phyloP scores from a whole-genome alignment of 2,888 invertebrate genomes.

The Hirtodrosophila alboralis region DNA sequence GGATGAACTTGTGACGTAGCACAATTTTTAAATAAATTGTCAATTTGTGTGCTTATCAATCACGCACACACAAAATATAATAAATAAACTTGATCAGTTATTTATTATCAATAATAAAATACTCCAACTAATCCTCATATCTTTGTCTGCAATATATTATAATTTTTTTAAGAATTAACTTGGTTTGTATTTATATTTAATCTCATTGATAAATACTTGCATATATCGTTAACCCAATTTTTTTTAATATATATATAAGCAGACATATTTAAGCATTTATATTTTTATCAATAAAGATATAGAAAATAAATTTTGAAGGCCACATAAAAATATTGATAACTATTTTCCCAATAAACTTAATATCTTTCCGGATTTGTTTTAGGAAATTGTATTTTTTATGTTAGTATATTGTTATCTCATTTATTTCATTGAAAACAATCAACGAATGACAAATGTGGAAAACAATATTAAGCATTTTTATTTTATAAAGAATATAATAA shows the following conservation, averaged over 20 bases:
- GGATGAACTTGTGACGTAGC: constrained; percentile 35
- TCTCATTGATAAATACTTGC: constrained; percentile 13
- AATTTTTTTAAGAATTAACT: too few relatives aligned
- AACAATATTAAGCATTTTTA: too few relatives aligned
- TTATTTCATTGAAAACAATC: too few relatives aligned
- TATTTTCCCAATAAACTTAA: too few relatives aligned
- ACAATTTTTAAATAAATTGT: constrained; percentile 29
- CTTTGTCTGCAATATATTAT: background rate
- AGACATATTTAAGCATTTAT: background rate
- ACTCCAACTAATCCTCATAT: background rate
- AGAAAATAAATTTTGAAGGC: background rate
- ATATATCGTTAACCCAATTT: constrained; percentile 16
- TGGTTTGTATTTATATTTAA: constrained; percentile 3
- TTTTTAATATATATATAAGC: too few relatives aligned
- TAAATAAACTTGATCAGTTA: background rate
- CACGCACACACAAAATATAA: constrained; percentile 8
- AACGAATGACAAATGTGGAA: too few relatives aligned
- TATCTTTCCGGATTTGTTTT: too few relatives aligned
- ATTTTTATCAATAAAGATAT: background rate
- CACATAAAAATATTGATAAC: background rate
- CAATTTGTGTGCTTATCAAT: constrained; percentile 42
- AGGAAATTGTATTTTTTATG: too few relatives aligned
- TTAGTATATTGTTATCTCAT: too few relatives aligned
- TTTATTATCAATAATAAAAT: constrained; percentile 6
- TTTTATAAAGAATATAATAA: too few relatives aligned